Evolutionary conservation across 2,113 vertebrate genomes (phyloP).

Genomic region (Sprattus sprattus): DNA sequence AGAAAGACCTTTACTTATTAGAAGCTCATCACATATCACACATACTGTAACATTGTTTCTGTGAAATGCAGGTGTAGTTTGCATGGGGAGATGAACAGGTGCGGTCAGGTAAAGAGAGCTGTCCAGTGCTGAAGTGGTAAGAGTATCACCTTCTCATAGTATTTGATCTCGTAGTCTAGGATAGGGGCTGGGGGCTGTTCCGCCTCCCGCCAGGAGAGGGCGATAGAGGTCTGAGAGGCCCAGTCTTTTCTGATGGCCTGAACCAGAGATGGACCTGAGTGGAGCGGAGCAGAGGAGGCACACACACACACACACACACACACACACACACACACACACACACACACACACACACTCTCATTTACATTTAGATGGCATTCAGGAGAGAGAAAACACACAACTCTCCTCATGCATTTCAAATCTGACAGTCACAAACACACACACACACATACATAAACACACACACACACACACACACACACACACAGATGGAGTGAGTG

Average conservation of each 20-base stretch:
- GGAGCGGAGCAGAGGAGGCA: not conserved
- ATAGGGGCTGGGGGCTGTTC: slow-evolving; percentile 83
- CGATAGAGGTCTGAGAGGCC: slow-evolving; percentile 93
- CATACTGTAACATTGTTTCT: too few species aligned
- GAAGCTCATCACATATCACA: too few species aligned
- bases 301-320: too few species aligned
- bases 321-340: too few species aligned
- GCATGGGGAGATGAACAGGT: too few species aligned
- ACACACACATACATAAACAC: slow-evolving; percentile 25
- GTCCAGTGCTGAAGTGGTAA: too few species aligned
- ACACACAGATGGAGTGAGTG: not conserved
- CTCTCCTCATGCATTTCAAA: not conserved
- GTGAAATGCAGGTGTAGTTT: too few species aligned
- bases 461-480: slow-evolving; percentile 16
- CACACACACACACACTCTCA: too few species aligned
- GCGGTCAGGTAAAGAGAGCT: not conserved
- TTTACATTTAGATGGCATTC: not conserved
- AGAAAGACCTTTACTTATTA: too few species aligned
- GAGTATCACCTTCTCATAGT: slow-evolving; percentile 89
- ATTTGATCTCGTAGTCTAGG: slow-evolving; percentile 98
- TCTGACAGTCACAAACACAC: slow-evolving; percentile 17
- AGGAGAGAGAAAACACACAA: slow-evolving; percentile 32
- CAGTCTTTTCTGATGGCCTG: slow-evolving; percentile 92
- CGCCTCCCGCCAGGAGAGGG: slow-evolving; percentile 95
- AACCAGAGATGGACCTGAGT: slow-evolving; percentile 87